Percentiles rank a stretch among this genome's conserved stretches.
These are phyloP conservation scores for Mormyrus iriodes DNA, from an alignment of 2,113 vertebrate genomes.

Conservation along the genomic window DNA sequence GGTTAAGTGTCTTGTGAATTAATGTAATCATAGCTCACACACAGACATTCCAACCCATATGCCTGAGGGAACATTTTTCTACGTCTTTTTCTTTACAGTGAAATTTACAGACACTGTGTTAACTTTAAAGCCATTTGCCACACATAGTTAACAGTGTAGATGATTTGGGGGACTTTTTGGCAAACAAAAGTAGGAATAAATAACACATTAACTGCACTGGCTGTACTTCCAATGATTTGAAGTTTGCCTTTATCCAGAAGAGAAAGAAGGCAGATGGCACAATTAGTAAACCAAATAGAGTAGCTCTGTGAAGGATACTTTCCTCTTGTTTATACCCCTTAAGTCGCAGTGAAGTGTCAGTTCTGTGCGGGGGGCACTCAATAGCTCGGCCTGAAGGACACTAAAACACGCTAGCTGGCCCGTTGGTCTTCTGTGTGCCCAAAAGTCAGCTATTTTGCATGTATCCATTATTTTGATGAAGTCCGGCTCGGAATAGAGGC, in stretches of 20 bases:
- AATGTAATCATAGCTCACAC: not conserved
- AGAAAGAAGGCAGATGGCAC: not conserved
- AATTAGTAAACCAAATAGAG: constrained; percentile 13
- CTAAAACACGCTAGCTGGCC: not conserved
- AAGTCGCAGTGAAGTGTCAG: not conserved
- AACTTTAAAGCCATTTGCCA: not conserved
- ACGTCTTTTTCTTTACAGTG: not conserved
- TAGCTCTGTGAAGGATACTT: not conserved
- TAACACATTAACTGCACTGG: not conserved
- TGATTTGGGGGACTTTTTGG: not conserved
- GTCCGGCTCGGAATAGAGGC: not conserved
- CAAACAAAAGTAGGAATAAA: not conserved
- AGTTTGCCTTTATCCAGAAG: constrained; percentile 5
- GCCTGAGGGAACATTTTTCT: not conserved
- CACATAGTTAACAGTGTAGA: not conserved
- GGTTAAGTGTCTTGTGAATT: not conserved
- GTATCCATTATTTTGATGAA: not conserved
- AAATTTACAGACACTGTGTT: not conserved
- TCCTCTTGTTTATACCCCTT: not conserved
- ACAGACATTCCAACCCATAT: not conserved
- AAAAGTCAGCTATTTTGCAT: not conserved
- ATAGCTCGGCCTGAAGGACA: not conserved
- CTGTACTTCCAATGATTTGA: not conserved
- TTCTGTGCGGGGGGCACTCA: not conserved
- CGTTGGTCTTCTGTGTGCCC: not conserved